These are phyloP conservation scores for Tylochromis polylepis DNA, from an alignment of 2,113 vertebrate genomes.

Conservation along the genomic window DNA sequence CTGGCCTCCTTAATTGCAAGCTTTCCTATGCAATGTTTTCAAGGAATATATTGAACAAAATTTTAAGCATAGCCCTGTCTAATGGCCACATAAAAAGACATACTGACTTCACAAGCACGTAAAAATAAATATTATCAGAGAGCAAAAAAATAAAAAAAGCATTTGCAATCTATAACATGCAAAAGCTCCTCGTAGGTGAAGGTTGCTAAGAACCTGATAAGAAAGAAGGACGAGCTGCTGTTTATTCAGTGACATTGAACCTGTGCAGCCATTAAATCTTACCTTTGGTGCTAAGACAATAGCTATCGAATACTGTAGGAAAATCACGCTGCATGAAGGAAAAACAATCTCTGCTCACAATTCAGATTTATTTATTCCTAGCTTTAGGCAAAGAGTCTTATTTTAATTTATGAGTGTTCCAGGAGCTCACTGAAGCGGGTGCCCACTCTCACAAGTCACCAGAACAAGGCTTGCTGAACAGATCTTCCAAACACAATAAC, in stretches of 20 bases:
- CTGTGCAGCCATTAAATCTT: conserved; percentile 53
- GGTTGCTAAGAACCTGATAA: conserved; percentile 6
- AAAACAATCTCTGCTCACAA: conserved; percentile 65
- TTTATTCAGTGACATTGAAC: conserved; percentile 26
- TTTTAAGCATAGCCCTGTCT: neutral
- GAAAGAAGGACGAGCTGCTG: conserved; percentile 19
- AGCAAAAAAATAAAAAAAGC: neutral
- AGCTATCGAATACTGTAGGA: conserved; percentile 57
- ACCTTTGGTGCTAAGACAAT: conserved; percentile 61
- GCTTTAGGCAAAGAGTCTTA: conserved; percentile 70
- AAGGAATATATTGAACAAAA: neutral
- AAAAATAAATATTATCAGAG: neutral
- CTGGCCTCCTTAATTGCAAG: neutral
- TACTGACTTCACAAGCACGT: neutral
- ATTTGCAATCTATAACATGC: neutral
- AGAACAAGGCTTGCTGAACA: conserved; percentile 36
- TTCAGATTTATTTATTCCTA: conserved; percentile 71
- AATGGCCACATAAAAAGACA: neutral
- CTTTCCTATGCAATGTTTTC: neutral
- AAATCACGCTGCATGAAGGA: conserved; percentile 63
- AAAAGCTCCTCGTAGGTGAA: neutral
- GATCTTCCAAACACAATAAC: conserved; percentile 55
- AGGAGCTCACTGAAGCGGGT: conserved; percentile 55
- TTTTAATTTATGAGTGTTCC: conserved; percentile 71
- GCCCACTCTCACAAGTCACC: conserved; percentile 50